Conservation (phyloP, 2,888 invertebrate species). For the Melinaea menophilus region DNA sequence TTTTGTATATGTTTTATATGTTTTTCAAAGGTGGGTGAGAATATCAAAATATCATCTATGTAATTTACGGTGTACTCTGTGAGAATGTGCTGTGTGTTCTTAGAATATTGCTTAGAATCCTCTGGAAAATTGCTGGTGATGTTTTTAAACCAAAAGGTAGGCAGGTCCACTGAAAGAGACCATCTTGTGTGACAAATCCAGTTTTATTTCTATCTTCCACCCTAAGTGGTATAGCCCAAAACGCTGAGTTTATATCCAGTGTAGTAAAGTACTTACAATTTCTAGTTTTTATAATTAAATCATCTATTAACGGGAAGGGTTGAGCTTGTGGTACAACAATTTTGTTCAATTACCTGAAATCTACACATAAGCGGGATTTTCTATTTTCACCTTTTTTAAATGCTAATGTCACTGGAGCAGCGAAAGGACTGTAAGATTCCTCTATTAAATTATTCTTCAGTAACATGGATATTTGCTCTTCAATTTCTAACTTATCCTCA, state of each 20-base stretch:
- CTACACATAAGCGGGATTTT: conserved; percentile 38
- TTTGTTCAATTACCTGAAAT: conserved; percentile 15
- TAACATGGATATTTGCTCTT: conserved; percentile 23
- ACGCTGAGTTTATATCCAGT: conserved; percentile 48
- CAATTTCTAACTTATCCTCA: conserved; percentile 27
- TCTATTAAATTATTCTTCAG: conserved; percentile 20
- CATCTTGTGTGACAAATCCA: conserved; percentile 38
- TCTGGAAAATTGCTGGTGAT: conserved; percentile 48
- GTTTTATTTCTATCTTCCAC: conserved; percentile 44
- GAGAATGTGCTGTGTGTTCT: conserved; percentile 33
- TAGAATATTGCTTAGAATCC: conserved; percentile 40
- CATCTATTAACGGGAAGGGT: conserved; percentile 21
- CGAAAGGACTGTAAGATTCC: conserved; percentile 35
- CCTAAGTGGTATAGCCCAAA: conserved; percentile 48
- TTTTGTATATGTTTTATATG: conserved; percentile 31
- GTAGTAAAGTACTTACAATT: conserved; percentile 43
- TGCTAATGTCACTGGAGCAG: conserved; percentile 35
- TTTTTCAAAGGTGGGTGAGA: conserved; percentile 33
- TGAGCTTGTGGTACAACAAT: conserved; percentile 14
- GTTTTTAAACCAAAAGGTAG: conserved; percentile 48
- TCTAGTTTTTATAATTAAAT: conserved; percentile 41
- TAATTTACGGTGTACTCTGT: conserved; percentile 26
- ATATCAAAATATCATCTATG: conserved; percentile 32
- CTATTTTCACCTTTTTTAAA: conserved; percentile 33
- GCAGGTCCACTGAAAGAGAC: conserved; percentile 24